These are phyloP conservation scores for Junonia oenone DNA, from an alignment of 2,888 invertebrate species.

Conservation along the genomic window DNA sequence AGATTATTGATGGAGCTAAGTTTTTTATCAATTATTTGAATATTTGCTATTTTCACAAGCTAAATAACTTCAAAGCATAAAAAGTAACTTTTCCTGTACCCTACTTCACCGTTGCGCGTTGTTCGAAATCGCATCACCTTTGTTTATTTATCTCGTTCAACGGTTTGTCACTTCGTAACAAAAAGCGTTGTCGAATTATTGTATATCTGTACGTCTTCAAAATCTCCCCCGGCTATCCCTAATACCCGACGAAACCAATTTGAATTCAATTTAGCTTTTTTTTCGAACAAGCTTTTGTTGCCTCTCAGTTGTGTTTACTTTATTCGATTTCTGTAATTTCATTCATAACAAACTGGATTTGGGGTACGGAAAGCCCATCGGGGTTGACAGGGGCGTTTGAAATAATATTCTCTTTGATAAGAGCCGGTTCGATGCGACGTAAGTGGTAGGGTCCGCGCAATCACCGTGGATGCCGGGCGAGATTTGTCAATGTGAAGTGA, in stretches of 20 bases:
- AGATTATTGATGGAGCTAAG: too few relatives aligned
- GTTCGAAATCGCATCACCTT: slow-evolving; percentile 22
- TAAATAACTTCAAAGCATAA: background rate
- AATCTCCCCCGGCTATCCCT: slow-evolving; percentile 72
- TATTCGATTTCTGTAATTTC: slow-evolving; percentile 81
- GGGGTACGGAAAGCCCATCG: slow-evolving; percentile 74
- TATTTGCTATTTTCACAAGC: too few relatives aligned
- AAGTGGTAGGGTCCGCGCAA: slow-evolving; percentile 61
- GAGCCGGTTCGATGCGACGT: slow-evolving; percentile 60
- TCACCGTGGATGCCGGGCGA: slow-evolving; percentile 55
- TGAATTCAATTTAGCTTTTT: slow-evolving; percentile 79
- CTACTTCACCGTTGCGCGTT: background rate
- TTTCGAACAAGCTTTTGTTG: slow-evolving; percentile 78
- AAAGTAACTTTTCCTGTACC: background rate
- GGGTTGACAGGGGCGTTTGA: slow-evolving; percentile 78
- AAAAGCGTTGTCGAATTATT: slow-evolving; percentile 72
- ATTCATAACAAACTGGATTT: slow-evolving; percentile 80
- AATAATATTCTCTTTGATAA: slow-evolving; percentile 80
- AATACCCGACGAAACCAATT: slow-evolving; percentile 79
- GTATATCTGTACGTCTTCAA: slow-evolving; percentile 59
- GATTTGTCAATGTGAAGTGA: slow-evolving; percentile 78
- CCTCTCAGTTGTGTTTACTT: slow-evolving; percentile 78
- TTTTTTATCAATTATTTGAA: too few relatives aligned
- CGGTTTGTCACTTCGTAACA: slow-evolving; percentile 59
- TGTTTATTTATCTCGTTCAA: slow-evolving; percentile 47